Percentiles rank a stretch among this genome's conserved stretches.
Evolutionary conservation across 2,888 invertebrate genomes (phyloP).

Genomic region (Catotricha subobsoleta): DNA sequence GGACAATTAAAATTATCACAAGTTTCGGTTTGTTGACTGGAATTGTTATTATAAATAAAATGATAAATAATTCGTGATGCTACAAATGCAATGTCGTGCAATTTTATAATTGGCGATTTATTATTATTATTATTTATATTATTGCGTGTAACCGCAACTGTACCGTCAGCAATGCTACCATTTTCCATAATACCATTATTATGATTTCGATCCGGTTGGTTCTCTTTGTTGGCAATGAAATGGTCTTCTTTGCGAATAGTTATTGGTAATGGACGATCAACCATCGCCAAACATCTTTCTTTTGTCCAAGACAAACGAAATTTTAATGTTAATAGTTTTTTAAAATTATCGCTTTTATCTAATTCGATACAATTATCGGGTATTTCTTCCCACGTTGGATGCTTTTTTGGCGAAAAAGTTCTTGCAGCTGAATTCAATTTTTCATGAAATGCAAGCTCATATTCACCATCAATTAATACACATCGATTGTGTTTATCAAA

Average conservation of each 20-base stretch:
- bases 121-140: conserved; percentile 10
- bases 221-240: neutral
- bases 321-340: conserved; percentile 65
- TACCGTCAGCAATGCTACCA: conserved; percentile 1
- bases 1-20: conserved; percentile 87
- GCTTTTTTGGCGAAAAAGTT: conserved; percentile 45
- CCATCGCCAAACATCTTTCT: conserved; percentile 23
- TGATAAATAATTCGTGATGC: conserved; percentile 86
- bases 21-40: conserved; percentile 86
- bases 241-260: conserved; percentile 3
- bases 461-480: conserved; percentile 72
- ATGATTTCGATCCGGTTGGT: neutral
- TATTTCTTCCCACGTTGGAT: conserved; percentile 48
- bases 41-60: conserved; percentile 89
- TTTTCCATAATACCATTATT: neutral
- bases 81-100: conserved; percentile 17
- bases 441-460: conserved; percentile 72
- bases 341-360: conserved; percentile 47
- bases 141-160: neutral
- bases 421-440: conserved; percentile 28
- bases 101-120: conserved; percentile 19
- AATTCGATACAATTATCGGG: conserved; percentile 34
- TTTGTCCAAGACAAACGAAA: conserved; percentile 71
- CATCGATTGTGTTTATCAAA: conserved; percentile 82
- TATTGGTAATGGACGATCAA: conserved; percentile 6